Evolutionary conservation across 2,113 vertebrate species (phyloP).

Genomic region (Pampusana beccarii): DNA sequence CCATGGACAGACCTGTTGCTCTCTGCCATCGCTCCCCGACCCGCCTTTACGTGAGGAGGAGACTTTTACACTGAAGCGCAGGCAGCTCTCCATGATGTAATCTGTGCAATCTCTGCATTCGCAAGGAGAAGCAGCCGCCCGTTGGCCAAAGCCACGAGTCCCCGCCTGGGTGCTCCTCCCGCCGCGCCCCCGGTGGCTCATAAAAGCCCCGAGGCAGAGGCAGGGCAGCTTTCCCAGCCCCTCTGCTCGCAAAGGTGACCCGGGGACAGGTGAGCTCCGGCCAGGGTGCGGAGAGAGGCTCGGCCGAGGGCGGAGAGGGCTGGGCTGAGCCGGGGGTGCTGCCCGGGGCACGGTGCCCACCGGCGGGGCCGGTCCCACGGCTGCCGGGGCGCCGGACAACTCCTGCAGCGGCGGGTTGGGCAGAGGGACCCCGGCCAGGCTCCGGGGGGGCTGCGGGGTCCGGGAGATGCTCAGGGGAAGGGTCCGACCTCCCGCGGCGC

Average conservation of each 20-base stretch:
- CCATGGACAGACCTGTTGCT: slow-evolving; percentile 19
- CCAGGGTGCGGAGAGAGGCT: background rate
- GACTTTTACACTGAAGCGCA: slow-evolving; percentile 68
- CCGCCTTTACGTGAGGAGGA: background rate
- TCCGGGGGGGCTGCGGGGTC: background rate
- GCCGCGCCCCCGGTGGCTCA: slow-evolving; percentile 39
- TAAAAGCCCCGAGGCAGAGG: slow-evolving; percentile 63
- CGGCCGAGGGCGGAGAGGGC: background rate
- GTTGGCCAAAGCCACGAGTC: slow-evolving; percentile 62
- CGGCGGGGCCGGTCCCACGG: background rate
- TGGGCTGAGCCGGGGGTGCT: background rate
- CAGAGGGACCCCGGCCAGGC: background rate
- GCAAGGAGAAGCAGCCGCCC: background rate
- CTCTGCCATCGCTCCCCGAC: background rate
- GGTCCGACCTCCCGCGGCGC: background rate
- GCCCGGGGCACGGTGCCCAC: background rate
- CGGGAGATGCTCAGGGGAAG: background rate
- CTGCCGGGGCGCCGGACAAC: background rate
- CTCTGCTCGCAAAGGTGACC: background rate
- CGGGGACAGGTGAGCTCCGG: slow-evolving; percentile 51
- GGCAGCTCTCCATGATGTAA: slow-evolving; percentile 78
- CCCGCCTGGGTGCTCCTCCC: slow-evolving; percentile 50
- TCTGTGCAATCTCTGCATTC: slow-evolving; percentile 43
- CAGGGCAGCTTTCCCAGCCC: slow-evolving; percentile 9
- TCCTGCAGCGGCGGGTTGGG: background rate